phyloP scores from a whole-genome alignment of 2,113 vertebrate species.

The Antigone vipio region DNA sequence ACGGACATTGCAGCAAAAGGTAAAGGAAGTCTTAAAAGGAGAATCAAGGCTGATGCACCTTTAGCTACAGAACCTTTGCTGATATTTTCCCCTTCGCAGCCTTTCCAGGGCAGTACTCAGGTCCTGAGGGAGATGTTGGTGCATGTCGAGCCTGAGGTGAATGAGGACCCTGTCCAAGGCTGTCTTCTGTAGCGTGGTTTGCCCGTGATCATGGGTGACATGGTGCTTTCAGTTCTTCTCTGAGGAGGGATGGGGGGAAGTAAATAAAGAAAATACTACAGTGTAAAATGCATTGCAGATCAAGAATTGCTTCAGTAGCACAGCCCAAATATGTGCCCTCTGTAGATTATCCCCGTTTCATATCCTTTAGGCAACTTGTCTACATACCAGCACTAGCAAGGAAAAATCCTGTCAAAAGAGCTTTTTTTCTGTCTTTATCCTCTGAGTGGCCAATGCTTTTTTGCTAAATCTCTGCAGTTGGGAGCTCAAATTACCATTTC shows the following conservation, averaged over 20 bases:
- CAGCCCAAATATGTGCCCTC: background rate
- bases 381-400: background rate
- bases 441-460: background rate
- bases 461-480: background rate
- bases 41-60: background rate
- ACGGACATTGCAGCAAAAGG: background rate
- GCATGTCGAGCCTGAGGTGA: background rate
- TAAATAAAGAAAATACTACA: background rate
- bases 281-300: background rate
- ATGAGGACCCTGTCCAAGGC: background rate
- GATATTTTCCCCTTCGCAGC: background rate
- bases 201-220: background rate
- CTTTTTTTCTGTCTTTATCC: background rate
- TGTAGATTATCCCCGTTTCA: background rate
- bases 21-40: background rate
- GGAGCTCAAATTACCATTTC: constrained; percentile 42
- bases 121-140: background rate
- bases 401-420: background rate
- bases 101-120: background rate
- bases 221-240: background rate
- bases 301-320: background rate
- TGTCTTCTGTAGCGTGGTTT: background rate
- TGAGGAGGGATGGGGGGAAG: too few species aligned
- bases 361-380: background rate
- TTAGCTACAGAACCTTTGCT: background rate